phyloP scores from a whole-genome alignment of 2,113 vertebrate species.

The Phrynocephalus versicolor region DNA sequence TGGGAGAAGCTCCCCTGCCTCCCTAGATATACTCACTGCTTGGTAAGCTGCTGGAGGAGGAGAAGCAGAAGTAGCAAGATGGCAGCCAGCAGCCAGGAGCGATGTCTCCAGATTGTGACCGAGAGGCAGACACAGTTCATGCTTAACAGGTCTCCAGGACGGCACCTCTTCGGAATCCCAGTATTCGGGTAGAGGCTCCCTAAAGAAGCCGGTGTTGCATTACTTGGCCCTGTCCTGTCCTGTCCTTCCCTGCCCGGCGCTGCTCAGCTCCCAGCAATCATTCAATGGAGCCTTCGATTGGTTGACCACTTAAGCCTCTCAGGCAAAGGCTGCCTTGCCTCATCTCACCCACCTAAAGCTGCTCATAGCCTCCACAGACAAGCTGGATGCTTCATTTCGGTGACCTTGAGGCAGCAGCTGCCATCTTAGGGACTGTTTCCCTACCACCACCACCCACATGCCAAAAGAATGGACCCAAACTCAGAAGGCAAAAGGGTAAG shows the following conservation, averaged over 20 bases:
- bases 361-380: neutral
- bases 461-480: neutral
- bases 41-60: neutral
- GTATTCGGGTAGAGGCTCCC: neutral
- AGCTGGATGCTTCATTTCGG: neutral
- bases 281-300: neutral
- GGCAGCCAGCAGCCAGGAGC: neutral
- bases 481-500: neutral
- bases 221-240: too few relatives aligned
- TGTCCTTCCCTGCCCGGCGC: too few relatives aligned
- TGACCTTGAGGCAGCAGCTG: neutral
- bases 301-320: neutral
- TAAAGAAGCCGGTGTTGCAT: neutral
- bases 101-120: neutral
- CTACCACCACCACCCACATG: neutral
- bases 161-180: neutral
- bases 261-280: too few relatives aligned
- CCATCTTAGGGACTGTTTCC: too few relatives aligned
- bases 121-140: neutral
- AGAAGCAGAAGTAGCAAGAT: neutral
- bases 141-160: neutral
- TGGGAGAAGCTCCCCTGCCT: neutral
- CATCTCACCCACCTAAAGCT: conserved; percentile 10
- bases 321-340: neutral
- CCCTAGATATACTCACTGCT: neutral